Percentiles rank a stretch among this genome's conserved stretches.
phyloP scores from a whole-genome alignment of 2,797 vertebrate genomes.

The Varecia variegata region DNA sequence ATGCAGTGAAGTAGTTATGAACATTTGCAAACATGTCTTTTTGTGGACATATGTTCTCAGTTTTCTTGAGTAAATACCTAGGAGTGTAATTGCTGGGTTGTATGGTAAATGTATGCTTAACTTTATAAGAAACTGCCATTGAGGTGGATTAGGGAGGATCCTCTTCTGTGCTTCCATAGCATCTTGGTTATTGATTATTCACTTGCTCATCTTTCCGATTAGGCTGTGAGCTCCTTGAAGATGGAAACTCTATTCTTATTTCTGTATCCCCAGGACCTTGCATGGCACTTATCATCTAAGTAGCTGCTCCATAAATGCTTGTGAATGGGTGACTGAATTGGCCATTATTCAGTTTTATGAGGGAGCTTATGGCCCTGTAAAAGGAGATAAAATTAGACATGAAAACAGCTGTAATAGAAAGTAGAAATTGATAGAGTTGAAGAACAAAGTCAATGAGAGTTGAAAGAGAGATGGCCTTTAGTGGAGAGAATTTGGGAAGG shows the following conservation, averaged over 20 bases:
- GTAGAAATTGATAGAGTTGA: neutral
- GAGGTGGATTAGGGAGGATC: neutral
- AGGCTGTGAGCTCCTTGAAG: neutral
- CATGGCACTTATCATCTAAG: neutral
- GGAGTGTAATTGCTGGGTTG: neutral
- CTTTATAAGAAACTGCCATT: neutral
- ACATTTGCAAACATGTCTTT: neutral
- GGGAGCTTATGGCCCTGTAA: neutral
- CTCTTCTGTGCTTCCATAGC: neutral
- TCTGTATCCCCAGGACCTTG: neutral
- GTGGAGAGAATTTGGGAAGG: neutral
- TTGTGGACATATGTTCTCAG: neutral
- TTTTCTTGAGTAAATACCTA: neutral
- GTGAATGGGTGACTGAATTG: neutral
- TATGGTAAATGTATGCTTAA: neutral
- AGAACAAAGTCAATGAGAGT: neutral
- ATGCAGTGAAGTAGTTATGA: neutral
- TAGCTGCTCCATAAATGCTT: neutral
- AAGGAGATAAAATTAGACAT: neutral
- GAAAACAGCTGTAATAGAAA: neutral
- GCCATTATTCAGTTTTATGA: neutral
- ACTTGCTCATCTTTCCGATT: neutral
- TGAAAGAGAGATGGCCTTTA: neutral
- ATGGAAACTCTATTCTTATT: neutral
- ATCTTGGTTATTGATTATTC: neutral